Evolutionary conservation across 2,113 vertebrate species (phyloP), one percentile per base, ranked within the genome.

Genomic region (Bettongia penicillata): DNA sequence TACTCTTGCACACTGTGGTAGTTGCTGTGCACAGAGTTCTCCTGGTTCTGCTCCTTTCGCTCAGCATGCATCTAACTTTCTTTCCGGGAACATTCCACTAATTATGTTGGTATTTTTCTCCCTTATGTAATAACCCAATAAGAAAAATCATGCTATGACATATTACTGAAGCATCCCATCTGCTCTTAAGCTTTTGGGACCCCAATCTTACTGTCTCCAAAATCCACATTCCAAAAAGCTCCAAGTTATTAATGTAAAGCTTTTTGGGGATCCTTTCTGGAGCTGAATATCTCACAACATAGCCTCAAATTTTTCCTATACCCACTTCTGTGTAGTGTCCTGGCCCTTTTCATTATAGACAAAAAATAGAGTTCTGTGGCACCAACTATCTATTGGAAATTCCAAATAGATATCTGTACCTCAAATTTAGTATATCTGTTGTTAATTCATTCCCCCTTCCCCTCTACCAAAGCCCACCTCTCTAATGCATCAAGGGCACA

Each of bases 281-380:
- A 93, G 0, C 90, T 77, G 55, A 94, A 93, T 93, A 19, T 11
- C 55, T 92, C 92, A 47, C 24, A 52, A 77, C 19, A 77, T 68
- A 68, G 22, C 49, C 61, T 49, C 95, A 95, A 55, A 52, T 50
- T 91, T 77, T 84, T 61, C 53, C 43, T 50, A 97, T 53, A 90
- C 95, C 68, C 93, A 92, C 92, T 53, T 92, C 50, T 94, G 37
- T 9, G 53, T 11, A 77, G 91, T 5, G 89, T 22, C 24, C 93
- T 95, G 37, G 51, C 61, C 26, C 93, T 95, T 93, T 77, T 51
- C 68, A 96, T 93, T 48, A 91, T 43, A 14, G 93, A 43, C 47
- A 57, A 4, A 57, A 92, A 94, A 97, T 90, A 90, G 53, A 95
- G 26, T 57, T 55, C 25, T 57, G 53, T 57, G 37, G 61, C 5